Evolutionary conservation across 2,888 invertebrate species (phyloP).

Genomic region (Apamea epomidion): DNA sequence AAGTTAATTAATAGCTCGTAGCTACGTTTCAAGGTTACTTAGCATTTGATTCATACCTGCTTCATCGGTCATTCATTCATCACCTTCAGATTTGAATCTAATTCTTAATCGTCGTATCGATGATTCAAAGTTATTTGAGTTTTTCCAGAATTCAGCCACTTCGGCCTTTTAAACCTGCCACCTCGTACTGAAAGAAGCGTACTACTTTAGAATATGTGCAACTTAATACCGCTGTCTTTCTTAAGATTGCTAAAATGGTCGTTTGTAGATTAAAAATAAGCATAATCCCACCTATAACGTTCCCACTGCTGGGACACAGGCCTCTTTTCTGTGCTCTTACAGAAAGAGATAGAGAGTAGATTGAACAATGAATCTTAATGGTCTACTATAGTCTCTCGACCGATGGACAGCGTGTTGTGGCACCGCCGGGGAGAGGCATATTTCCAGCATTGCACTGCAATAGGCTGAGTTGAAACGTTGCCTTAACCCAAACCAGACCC

Average conservation of each 20-base stretch:
- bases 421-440: not conserved
- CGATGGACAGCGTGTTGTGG: too few relatives aligned
- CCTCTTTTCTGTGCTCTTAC: not conserved
- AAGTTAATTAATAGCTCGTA: not conserved
- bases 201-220: not conserved
- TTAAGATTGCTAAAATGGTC: too few relatives aligned
- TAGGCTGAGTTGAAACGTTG: not conserved
- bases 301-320: not conserved
- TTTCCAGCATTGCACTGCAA: too few relatives aligned
- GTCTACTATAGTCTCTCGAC: not conserved
- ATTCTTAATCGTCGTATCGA: not conserved
- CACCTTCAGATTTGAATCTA: not conserved
- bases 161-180: not conserved
- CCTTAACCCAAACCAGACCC: not conserved
- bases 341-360: not conserved
- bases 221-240: not conserved
- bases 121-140: not conserved
- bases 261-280: not conserved
- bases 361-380: not conserved
- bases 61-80: not conserved
- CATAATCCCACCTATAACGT: not conserved
- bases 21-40: slow-evolving; percentile 2
- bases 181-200: not conserved
- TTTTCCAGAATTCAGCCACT: too few relatives aligned
- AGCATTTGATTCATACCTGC: not conserved